Base-by-base conservation (phyloP, 2,888 invertebrate species). In the Lepidocyrtinus sp. region DNA sequence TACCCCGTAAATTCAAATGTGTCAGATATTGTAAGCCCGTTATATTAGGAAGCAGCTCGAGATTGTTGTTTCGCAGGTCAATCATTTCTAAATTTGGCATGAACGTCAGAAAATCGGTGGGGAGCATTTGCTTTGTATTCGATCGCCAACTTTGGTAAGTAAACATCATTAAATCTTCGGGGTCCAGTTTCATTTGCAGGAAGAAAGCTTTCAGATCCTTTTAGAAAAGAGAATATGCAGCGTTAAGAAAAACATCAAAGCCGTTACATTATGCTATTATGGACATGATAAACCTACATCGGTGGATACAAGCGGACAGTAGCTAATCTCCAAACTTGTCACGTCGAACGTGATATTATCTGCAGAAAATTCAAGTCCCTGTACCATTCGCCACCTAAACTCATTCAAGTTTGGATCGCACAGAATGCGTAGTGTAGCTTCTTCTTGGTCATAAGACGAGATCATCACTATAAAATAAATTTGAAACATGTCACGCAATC, bases 11-110 rank as follows among this genome's bases (percentile, higher is more conserved):
- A 21, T 82, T 72, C 1, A 85, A 63, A 9, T 22, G 21, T 12
- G 79, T 84, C n/a, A 85, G 71, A 22, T 77, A 76, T 9, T 70
- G 45, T 12, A 85, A 73, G 12, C 59, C 81, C 15, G 70, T 19
- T 15, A 85, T 71, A 64, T 75, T 80, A 22, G 85, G 85, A 5
- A 85, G 50, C n/a, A 50, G 46, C 9, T 64, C 62, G 17, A 85
- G 75, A 26, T 80, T 22, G 27, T 85, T 84, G 25, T 80, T 76
- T 21, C 72, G 65, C n/a, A 86, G 68, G 63, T 83, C 80, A 59
- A 86, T 65, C 9, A 71, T 25, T 61, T 83, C 82, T 77, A 85
- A 76, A 71, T 83, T 83, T 1, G 77, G 74, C 82, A 86, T 81
- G 7, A 79, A 67, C 0, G 75, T 75, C 21, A 86, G 82, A 59